A percentile compares a stretch with the other conserved stretches of the same genome.
Evolutionary conservation across 2,888 invertebrate genomes (phyloP).

Genomic region (Fabriciana adippe): DNA sequence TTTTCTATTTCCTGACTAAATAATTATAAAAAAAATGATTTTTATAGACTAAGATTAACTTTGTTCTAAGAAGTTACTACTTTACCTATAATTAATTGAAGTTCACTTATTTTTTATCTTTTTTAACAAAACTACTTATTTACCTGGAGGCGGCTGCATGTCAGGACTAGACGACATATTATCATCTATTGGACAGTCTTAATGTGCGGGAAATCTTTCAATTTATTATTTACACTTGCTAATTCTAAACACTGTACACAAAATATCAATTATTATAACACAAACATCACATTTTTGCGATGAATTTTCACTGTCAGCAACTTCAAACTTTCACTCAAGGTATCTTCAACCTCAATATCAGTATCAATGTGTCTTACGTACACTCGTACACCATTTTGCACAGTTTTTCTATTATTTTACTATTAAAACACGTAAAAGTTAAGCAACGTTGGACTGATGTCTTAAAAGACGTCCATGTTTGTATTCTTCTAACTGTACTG

Average conservation of each 20-base stretch:
- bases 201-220: not conserved
- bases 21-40: too few species aligned
- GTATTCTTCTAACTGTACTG: constrained; percentile 29
- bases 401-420: not conserved
- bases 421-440: not conserved
- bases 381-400: not conserved
- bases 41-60: too few species aligned
- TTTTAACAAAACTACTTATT: not conserved
- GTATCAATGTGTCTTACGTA: not conserved
- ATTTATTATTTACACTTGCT: not conserved
- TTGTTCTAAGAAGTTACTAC: too few species aligned
- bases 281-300: not conserved
- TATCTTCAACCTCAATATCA: not conserved
- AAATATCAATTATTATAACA: not conserved
- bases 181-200: not conserved
- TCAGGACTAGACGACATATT: constrained; percentile 40
- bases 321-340: not conserved
- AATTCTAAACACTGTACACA: not conserved
- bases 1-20: too few species aligned
- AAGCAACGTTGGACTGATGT: not conserved
- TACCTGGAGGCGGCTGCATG: constrained; percentile 12
- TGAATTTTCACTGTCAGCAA: not conserved
- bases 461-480: constrained; percentile 23
- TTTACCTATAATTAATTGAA: too few species aligned
- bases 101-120: too few species aligned